phyloP scores from a whole-genome alignment of 2,113 vertebrate genomes.

The Phaethon lepturus region DNA sequence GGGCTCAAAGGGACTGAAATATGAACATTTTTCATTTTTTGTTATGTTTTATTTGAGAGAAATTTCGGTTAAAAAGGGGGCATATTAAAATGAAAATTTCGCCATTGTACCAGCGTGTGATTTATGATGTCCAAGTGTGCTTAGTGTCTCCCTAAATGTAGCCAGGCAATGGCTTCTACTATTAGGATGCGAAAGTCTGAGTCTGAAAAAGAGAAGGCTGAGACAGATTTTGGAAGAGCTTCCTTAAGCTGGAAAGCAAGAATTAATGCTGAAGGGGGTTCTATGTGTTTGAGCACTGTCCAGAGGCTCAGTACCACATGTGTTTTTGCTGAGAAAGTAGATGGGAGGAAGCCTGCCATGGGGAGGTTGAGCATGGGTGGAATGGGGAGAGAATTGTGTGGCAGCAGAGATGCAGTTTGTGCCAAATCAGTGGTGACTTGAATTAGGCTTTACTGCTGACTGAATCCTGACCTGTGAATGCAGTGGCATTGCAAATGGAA shows the following conservation, averaged over 20 bases:
- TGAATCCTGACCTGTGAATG: neutral
- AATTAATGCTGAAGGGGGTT: neutral
- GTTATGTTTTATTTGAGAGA: neutral
- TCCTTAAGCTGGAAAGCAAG: neutral
- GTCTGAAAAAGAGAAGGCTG: neutral
- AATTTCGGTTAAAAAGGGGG: neutral
- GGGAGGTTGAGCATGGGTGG: accelerated
- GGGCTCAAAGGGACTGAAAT: neutral
- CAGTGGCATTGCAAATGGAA: neutral
- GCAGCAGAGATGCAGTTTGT: neutral
- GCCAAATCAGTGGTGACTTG: neutral
- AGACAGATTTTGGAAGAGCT: neutral
- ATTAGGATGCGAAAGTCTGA: neutral
- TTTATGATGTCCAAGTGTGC: neutral
- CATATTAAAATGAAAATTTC: neutral
- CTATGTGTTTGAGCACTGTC: neutral
- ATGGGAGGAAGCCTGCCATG: neutral
- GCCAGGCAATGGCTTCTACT: neutral
- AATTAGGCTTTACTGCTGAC: neutral
- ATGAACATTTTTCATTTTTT: neutral
- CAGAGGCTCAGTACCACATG: neutral
- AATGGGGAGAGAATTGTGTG: neutral
- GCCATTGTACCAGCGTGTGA: accelerated
- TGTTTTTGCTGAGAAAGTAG: neutral
- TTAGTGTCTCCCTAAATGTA: neutral